These are phyloP conservation scores for Drosophila virilis DNA, from an alignment of 1,140 invertebrate genomes.

Conservation along the genomic window DNA sequence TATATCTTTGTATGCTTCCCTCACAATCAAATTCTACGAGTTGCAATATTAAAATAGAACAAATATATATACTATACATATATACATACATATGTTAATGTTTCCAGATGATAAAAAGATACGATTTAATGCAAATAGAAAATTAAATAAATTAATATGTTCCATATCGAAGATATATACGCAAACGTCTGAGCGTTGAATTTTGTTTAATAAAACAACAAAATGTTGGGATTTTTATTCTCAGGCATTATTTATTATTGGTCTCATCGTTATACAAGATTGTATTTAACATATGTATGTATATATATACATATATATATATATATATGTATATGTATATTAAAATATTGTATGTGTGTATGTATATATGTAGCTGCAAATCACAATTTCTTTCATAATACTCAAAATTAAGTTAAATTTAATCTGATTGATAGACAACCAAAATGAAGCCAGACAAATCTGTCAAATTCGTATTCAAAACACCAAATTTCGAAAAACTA, in stretches of 20 bases:
- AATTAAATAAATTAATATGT: background rate
- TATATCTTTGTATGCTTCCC: no score
- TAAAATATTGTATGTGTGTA: slow-evolving; percentile 32
- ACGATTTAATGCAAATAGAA: background rate
- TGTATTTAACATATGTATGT: slow-evolving; percentile 75
- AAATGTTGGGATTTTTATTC: slow-evolving; percentile 55
- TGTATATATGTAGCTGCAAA: slow-evolving; percentile 57
- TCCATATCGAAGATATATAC: slow-evolving; percentile 1
- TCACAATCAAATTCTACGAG: no score
- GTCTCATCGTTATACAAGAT: slow-evolving; percentile 65
- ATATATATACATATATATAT: slow-evolving; percentile 55
- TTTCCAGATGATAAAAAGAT: background rate
- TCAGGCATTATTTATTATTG: slow-evolving; percentile 69
- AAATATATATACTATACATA: no score
- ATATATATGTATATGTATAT: slow-evolving; percentile 55
- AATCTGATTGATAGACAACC: slow-evolving; percentile 13
- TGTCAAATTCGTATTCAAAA: slow-evolving; percentile 29
- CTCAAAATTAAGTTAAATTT: slow-evolving; percentile 26
- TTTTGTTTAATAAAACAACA: slow-evolving; percentile 75
- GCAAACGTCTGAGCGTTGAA: slow-evolving; percentile 17
- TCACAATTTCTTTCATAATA: slow-evolving; percentile 67
- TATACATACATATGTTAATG: slow-evolving; percentile 51
- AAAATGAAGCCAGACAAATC: slow-evolving; percentile 20
- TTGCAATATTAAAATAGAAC: no score
- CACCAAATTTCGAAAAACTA: slow-evolving; percentile 26